Evolutionary conservation across 2,113 vertebrate genomes (phyloP).

Genomic region (Lontra canadensis): DNA sequence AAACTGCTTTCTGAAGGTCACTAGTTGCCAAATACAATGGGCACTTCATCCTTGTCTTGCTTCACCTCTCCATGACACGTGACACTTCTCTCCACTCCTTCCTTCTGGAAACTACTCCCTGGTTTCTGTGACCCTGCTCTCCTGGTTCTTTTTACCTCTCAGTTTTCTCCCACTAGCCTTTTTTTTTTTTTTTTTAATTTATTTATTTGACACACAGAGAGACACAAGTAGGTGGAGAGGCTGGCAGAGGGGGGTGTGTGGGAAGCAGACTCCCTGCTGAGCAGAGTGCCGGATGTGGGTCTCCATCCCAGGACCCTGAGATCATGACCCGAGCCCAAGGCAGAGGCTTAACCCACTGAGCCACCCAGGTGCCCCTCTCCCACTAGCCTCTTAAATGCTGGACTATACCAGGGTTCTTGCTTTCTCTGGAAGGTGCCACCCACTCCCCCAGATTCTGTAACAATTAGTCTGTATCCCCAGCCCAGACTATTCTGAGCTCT

Average conservation of each 20-base stretch:
- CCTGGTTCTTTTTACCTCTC: not conserved
- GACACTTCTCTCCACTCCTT: not conserved
- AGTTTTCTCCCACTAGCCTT: not conserved
- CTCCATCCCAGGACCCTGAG: too few relatives aligned
- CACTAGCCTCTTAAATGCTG: not conserved
- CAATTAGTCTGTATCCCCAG: not conserved
- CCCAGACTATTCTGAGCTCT: not conserved
- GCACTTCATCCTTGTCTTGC: not conserved
- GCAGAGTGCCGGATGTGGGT: too few relatives aligned
- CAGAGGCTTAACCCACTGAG: too few relatives aligned
- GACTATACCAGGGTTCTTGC: not conserved
- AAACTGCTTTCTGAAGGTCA: not conserved
- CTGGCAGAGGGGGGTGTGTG: fast-evolving
- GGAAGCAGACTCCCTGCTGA: too few relatives aligned
- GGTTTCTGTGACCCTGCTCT: not conserved
- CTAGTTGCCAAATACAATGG: not conserved
- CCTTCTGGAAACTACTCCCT: slow-evolving; percentile 26
- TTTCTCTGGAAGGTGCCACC: not conserved
- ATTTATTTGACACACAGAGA: too few relatives aligned
- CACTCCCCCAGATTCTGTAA: not conserved
- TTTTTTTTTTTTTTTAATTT: not conserved
- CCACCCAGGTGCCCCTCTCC: not conserved
- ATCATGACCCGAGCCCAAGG: too few relatives aligned
- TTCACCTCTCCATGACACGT: not conserved
- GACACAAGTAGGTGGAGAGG: too few relatives aligned